Evolutionary conservation across 2,797 vertebrate species (phyloP), one percentile per base, ranked within the genome.

Genomic region (Carduelis carduelis): DNA sequence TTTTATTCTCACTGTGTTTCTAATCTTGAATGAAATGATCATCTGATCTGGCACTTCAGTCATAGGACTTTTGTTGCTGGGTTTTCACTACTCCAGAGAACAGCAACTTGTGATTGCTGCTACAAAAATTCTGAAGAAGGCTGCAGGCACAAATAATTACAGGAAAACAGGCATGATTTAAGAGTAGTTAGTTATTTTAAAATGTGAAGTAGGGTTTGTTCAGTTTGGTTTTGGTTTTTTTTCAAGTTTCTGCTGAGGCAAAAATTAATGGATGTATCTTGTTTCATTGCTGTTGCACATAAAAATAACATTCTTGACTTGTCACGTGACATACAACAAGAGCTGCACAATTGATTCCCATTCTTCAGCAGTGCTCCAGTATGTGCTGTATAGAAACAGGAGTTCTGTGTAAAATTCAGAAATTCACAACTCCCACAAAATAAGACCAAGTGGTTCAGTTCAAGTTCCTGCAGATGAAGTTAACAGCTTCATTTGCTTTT

Each of bases 21-120:
- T 90, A 80, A 70, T 83, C 71, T 75, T 93, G 76, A 97, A 96
- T 96, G 96, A 95, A 96, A 92, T 77, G 91, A 80, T 96, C 96
- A 90, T 89, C 92, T 97, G 96, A 98, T 96, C 90, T 61, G 12
- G 32, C 27, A 20, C 35, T 74, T 91, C 55, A 50, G 55, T 98
- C 98, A 98, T 75, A 76, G 69, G 96, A 89, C 64, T 64, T 79
- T 87, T 79, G 32, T 90, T 82, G 84, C 75, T 69, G 60, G 19
- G 34, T 83, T 96, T 89, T 87, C 50, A 21, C 83, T 94, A 72
- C 69, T 89, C 52, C 46, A n/a, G 74, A 93, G 85, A 95, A 72
- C 87, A 78, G 95, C 71, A 95, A 39, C 97, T 97, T 97, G 91
- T 98, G 97, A 97, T 83, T 78, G 14, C 87, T 59, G 87, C 69